Percentiles rank a stretch among this genome's conserved stretches.
phyloP scores from a whole-genome alignment of 2,888 invertebrate genomes.

The Lithosia quadra region DNA sequence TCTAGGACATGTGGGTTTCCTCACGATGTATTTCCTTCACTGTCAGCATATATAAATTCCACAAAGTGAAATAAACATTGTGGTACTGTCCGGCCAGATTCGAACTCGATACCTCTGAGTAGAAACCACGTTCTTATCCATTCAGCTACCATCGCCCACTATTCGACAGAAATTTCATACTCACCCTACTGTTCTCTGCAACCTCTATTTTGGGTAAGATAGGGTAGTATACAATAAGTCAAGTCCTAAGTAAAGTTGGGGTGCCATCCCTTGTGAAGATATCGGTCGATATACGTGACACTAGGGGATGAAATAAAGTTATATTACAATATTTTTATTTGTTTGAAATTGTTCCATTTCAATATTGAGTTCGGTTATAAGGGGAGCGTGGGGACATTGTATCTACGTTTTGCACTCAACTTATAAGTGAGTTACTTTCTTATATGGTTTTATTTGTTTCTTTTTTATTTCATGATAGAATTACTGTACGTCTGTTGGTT shows the following conservation, averaged over 20 bases:
- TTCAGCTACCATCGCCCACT: no score
- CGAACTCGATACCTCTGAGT: no score
- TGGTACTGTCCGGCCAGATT: no score
- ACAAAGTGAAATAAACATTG: no score
- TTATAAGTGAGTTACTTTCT: conserved; percentile 1
- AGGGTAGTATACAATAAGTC: conserved; percentile 70
- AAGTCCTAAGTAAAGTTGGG: conserved; percentile 71
- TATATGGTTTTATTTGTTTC: neutral
- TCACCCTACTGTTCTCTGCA: conserved; percentile 69
- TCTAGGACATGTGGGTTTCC: no score
- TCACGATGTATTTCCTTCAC: no score
- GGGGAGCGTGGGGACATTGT: conserved; percentile 11
- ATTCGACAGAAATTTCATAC: no score
- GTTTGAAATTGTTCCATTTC: conserved; percentile 31
- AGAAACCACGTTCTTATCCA: no score
- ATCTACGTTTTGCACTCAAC: conserved; percentile 5
- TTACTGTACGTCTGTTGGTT: neutral
- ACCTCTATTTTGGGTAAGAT: conserved; percentile 53
- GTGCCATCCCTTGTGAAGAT: conserved; percentile 41
- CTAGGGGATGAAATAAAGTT: conserved; percentile 40
- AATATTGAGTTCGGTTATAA: conserved; percentile 17
- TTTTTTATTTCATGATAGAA: neutral
- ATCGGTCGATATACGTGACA: conserved; percentile 25
- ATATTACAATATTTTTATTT: conserved; percentile 43
- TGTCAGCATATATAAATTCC: no score